These are phyloP conservation scores for Chlorodrepanis virens DNA, from an alignment of 2,113 vertebrate genomes.

Conservation along the genomic window DNA sequence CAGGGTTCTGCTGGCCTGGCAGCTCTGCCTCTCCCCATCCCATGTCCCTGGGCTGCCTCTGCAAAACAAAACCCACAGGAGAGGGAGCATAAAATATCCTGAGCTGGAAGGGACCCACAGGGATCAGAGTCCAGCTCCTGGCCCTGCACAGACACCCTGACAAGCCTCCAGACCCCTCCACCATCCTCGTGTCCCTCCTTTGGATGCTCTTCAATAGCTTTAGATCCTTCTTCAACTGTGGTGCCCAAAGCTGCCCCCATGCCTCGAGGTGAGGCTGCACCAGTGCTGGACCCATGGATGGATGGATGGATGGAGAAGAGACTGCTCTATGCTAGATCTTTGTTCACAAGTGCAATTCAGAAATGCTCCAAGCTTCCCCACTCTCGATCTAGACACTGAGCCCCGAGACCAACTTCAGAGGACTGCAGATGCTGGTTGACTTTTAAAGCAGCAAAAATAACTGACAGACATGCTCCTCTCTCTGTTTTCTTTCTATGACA, in stretches of 20 bases:
- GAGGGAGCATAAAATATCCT: neutral
- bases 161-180: neutral
- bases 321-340: neutral
- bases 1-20: neutral
- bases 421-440: neutral
- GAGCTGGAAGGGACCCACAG: neutral
- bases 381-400: neutral
- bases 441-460: neutral
- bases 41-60: neutral
- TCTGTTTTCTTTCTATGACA: neutral
- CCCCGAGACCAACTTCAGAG: fast-evolving
- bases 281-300: neutral
- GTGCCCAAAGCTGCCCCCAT: neutral
- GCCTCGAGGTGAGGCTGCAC: fast-evolving
- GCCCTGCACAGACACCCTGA: neutral
- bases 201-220: neutral
- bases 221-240: neutral
- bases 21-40: neutral
- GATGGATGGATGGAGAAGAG: neutral
- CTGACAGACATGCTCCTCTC: neutral
- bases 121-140: neutral
- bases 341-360: neutral
- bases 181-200: neutral
- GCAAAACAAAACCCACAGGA: neutral
- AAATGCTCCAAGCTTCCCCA: neutral